Percentiles rank a stretch among this genome's conserved stretches.
These are phyloP conservation scores for Escarpia spicata DNA, from an alignment of 2,888 invertebrate genomes.

Conservation along the genomic window DNA sequence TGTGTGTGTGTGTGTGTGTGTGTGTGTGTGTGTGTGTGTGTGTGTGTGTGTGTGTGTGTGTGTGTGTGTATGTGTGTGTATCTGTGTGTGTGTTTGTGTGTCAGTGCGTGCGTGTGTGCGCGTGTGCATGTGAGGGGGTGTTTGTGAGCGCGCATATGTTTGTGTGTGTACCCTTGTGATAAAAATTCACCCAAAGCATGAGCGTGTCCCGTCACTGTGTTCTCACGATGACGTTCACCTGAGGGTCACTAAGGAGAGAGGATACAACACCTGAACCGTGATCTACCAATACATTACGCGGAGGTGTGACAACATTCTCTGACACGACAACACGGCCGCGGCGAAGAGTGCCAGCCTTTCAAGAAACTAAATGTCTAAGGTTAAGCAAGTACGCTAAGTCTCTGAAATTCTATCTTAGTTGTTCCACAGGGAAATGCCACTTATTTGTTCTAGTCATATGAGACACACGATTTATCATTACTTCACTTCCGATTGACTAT, in stretches of 20 bases:
- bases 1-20: no score
- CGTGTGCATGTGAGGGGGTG: no score
- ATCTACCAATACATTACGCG: background rate
- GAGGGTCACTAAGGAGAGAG: no score
- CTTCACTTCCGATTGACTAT: slow-evolving; percentile 1
- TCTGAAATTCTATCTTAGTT: background rate
- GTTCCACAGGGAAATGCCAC: background rate
- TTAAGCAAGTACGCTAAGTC: background rate
- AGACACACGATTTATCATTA: background rate
- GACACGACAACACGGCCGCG: background rate
- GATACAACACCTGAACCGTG: background rate
- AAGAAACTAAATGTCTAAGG: background rate
- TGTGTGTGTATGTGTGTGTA: no score
- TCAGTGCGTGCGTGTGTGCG: no score
- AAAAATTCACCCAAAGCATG: background rate
- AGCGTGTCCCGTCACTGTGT: background rate
- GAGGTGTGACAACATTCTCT: background rate
- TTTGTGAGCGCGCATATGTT: no score
- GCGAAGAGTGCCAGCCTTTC: background rate
- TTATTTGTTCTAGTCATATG: background rate
- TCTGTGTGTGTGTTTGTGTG: no score
- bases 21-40: no score
- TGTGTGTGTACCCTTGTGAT: background rate
- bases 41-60: no score
- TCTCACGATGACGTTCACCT: no score